Percentiles rank a stretch among this genome's conserved stretches.
Evolutionary conservation across 2,888 invertebrate genomes (phyloP).

Genomic region (Thecophora atra): DNA sequence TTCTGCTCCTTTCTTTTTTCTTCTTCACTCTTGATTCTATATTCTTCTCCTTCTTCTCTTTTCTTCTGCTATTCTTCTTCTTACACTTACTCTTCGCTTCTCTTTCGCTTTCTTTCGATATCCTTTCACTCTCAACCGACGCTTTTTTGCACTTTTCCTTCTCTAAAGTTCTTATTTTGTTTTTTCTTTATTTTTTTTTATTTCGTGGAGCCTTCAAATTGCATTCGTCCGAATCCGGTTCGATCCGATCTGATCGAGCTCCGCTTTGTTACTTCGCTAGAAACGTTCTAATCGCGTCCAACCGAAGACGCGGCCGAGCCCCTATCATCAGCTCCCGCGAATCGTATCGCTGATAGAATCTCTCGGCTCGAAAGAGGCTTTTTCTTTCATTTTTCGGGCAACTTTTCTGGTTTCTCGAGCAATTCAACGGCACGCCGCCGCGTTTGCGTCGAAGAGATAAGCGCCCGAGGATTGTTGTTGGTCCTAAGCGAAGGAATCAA

Average conservation of each 20-base stretch:
- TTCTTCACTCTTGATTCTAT: not conserved
- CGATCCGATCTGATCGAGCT: too few relatives aligned
- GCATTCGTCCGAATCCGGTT: constrained; percentile 32
- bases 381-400: constrained; percentile 27
- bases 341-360: not conserved
- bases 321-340: constrained; percentile 42
- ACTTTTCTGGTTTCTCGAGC: not conserved
- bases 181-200: constrained; percentile 26
- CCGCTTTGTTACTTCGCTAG: too few relatives aligned
- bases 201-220: not conserved
- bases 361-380: not conserved
- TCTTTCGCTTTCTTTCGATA: constrained; percentile 5
- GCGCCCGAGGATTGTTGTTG: not conserved
- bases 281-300: constrained; percentile 52
- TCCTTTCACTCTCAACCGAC: constrained; percentile 9
- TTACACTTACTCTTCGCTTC: not conserved
- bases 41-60: not conserved
- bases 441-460: constrained; percentile 4
- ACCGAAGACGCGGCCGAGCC: constrained; percentile 42
- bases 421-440: not conserved
- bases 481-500: constrained; percentile 16
- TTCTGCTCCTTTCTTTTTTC: not conserved
- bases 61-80: constrained; percentile 10
- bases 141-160: not conserved
- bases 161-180: constrained; percentile 2